Evolutionary conservation across 2,888 invertebrate genomes (phyloP).

Genomic region (Seladonia tumulorum): DNA sequence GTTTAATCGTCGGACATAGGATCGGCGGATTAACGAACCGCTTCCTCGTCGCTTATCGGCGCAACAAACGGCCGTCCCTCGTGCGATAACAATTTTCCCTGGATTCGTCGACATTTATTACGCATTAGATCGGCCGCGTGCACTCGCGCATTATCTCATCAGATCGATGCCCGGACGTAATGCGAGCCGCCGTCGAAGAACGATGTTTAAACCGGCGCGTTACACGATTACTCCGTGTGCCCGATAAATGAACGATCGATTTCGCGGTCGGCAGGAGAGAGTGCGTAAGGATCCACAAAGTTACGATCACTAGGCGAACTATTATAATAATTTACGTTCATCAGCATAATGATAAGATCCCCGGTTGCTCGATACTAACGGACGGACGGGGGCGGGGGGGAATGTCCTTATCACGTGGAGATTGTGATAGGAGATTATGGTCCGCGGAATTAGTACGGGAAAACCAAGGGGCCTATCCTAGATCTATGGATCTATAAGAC

Average conservation of each 20-base stretch:
- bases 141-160: slow-evolving; percentile 39
- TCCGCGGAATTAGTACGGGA: slow-evolving; percentile 74
- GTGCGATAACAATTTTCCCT: slow-evolving; percentile 38
- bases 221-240: slow-evolving; percentile 31
- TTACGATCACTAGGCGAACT: slow-evolving; percentile 46
- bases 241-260: slow-evolving; percentile 54
- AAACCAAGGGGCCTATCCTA: slow-evolving; percentile 59
- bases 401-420: slow-evolving; percentile 62
- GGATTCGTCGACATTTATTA: slow-evolving; percentile 50
- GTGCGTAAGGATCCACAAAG: slow-evolving; percentile 37
- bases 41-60: slow-evolving; percentile 51
- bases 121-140: slow-evolving; percentile 31
- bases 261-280: background rate
- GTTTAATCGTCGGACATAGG: background rate
- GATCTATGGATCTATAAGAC: slow-evolving; percentile 58
- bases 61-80: slow-evolving; percentile 9
- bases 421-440: slow-evolving; percentile 77
- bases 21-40: slow-evolving; percentile 38
- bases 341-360: slow-evolving; percentile 55
- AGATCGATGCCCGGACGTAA: slow-evolving; percentile 26
- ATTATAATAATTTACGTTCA: slow-evolving; percentile 64
- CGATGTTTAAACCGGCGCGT: slow-evolving; percentile 25
- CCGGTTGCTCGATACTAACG: background rate
- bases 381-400: background rate
- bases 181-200: slow-evolving; percentile 6